Conservation (phyloP, 2,888 invertebrate species). For the Spicauda simplicius region DNA sequence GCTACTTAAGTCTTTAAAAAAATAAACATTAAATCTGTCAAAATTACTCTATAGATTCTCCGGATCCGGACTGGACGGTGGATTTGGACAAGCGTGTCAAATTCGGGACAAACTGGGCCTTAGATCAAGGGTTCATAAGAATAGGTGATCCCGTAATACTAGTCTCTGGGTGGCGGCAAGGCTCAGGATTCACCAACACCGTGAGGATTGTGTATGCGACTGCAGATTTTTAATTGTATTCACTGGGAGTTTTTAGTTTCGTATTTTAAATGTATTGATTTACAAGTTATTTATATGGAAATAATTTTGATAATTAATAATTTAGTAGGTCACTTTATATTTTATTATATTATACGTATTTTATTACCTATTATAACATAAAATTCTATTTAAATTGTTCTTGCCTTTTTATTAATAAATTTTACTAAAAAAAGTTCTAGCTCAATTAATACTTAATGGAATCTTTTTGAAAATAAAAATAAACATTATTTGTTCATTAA, state of each 20-base stretch:
- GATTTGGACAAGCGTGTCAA: conserved; percentile 86
- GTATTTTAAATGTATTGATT: not conserved
- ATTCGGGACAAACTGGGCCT: conserved; percentile 85
- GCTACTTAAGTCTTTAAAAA: too few relatives aligned
- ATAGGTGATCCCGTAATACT: conserved; percentile 89
- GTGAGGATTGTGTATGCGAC: conserved; percentile 86
- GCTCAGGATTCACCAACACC: conserved; percentile 88
- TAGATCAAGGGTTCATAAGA: conserved; percentile 86
- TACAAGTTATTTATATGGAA: not conserved
- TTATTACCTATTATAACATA: too few relatives aligned
- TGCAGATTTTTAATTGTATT: conserved; percentile 47
- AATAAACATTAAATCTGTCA: too few relatives aligned
- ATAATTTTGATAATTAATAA: too few relatives aligned
- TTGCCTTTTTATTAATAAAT: too few relatives aligned
- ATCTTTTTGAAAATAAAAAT: too few relatives aligned
- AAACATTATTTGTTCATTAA: too few relatives aligned
- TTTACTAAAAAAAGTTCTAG: too few relatives aligned
- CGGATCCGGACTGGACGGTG: conserved; percentile 80
- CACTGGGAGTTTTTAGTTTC: not conserved
- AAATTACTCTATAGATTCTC: conserved; percentile 42
- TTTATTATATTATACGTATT: too few relatives aligned
- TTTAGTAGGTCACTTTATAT: too few relatives aligned
- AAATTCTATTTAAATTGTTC: too few relatives aligned
- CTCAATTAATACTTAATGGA: too few relatives aligned
- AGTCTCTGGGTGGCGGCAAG: conserved; percentile 89